Conservation (phyloP, 2,797 vertebrate species). For the Lepilemur ruficaudatus region DNA sequence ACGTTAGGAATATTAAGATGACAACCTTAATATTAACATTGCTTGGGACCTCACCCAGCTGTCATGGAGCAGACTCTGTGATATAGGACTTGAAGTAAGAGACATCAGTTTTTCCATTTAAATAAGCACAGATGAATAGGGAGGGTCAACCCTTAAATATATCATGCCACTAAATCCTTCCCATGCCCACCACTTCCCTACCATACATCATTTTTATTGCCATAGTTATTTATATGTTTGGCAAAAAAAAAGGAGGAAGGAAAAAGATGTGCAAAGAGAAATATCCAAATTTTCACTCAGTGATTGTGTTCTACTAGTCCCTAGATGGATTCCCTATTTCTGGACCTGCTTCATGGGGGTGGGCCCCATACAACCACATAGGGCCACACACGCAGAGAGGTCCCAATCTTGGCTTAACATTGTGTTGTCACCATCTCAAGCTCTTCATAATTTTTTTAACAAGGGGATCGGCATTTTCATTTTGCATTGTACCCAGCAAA, state of each 20-base stretch:
- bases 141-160: background rate
- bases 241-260: background rate
- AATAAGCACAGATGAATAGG: background rate
- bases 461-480: background rate
- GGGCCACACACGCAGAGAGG: background rate
- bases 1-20: background rate
- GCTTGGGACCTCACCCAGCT: background rate
- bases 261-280: background rate
- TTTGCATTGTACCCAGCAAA: background rate
- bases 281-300: background rate
- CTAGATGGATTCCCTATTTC: background rate
- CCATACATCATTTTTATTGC: conserved; percentile 58
- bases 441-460: background rate
- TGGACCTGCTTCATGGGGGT: background rate
- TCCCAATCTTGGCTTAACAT: background rate
- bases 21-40: background rate
- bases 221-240: conserved; percentile 35
- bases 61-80: background rate
- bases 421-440: background rate
- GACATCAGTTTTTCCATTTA: conserved; percentile 39
- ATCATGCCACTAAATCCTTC: background rate
- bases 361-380: background rate
- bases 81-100: conserved; percentile 3
- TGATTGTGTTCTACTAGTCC: background rate
- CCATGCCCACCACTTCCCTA: background rate